phyloP scores from a whole-genome alignment of 2,113 vertebrate species.

The Brachyhypopomus gauderio region DNA sequence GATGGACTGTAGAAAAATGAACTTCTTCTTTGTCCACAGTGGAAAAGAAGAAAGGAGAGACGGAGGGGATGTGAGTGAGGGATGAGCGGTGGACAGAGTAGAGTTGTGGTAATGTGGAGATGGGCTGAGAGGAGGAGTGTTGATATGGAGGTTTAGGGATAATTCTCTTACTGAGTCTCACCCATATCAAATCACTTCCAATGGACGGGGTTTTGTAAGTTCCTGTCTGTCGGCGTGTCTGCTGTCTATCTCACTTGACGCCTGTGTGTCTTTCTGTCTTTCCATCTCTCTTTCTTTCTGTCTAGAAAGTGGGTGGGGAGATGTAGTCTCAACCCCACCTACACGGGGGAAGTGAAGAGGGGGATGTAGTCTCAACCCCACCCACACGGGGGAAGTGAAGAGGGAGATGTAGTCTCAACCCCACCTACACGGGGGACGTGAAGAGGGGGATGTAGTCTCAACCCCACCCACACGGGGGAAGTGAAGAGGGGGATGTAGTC shows the following conservation, averaged over 20 bases:
- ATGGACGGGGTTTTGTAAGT: conserved; percentile 6
- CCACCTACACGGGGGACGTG: too few species aligned
- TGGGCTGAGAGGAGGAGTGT: conserved; percentile 2
- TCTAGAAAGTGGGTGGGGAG: not conserved
- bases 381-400: too few species aligned
- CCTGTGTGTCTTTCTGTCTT: not conserved
- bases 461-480: too few species aligned
- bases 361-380: too few species aligned
- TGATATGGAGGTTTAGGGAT: conserved; percentile 17
- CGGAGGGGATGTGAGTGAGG: not conserved
- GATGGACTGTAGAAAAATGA: conserved; percentile 27
- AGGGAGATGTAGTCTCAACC: too few species aligned
- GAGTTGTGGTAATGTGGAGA: conserved; percentile 1
- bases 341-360: too few species aligned
- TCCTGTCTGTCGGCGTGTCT: not conserved
- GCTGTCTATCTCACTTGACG: too few species aligned
- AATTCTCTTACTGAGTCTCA: conserved; percentile 27
- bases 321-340: too few species aligned
- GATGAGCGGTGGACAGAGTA: not conserved
- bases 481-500: too few species aligned
- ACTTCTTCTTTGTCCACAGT: conserved; percentile 9
- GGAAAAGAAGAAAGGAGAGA: conserved; percentile 15
- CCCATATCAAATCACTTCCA: conserved; percentile 20
- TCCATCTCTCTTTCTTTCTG: not conserved
- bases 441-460: too few species aligned